phyloP scores from a whole-genome alignment of 2,888 invertebrate genomes.

The Blastobasis lacticolella region DNA sequence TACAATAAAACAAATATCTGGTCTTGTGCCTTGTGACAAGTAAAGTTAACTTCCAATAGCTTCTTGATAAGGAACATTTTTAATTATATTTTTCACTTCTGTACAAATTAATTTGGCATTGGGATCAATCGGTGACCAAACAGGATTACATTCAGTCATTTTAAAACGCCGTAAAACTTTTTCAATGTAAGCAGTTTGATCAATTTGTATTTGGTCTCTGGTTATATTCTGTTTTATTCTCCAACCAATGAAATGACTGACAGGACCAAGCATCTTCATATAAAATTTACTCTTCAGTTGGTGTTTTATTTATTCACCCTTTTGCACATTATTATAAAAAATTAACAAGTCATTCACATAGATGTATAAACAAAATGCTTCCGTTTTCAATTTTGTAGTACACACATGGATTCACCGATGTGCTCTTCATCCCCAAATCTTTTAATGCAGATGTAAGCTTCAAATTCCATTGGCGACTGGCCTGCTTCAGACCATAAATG shows the following conservation, averaged over 20 bases:
- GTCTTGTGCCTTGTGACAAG: conserved; percentile 15
- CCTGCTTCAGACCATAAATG: conserved; percentile 10
- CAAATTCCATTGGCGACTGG: conserved; percentile 8
- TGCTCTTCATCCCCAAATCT: conserved; percentile 2
- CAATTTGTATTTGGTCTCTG: neutral
- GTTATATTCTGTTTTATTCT: conserved; percentile 2
- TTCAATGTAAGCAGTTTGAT: conserved; percentile 10
- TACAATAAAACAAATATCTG: conserved; percentile 18
- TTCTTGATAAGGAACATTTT: conserved; percentile 12
- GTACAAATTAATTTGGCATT: conserved; percentile 8
- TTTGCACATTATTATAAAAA: conserved; percentile 4
- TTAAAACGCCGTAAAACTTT: conserved; percentile 8
- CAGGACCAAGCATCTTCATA: conserved; percentile 15
- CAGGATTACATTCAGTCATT: conserved; percentile 13
- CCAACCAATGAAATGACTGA: conserved; percentile 13
- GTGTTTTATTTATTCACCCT: neutral
- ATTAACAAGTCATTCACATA: conserved; percentile 1
- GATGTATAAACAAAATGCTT: neutral
- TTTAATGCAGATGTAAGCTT: conserved; percentile 4
- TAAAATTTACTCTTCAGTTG: conserved; percentile 9
- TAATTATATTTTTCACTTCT: conserved; percentile 3
- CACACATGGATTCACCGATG: conserved; percentile 8
- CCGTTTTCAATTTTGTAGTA: neutral
- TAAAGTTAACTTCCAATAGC: conserved; percentile 13
- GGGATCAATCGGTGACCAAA: conserved; percentile 10